A percentile compares a stretch with the other conserved stretches of the same genome.
Evolutionary conservation across 2,888 invertebrate genomes (phyloP).

Genomic region (Drosophila cognata): DNA sequence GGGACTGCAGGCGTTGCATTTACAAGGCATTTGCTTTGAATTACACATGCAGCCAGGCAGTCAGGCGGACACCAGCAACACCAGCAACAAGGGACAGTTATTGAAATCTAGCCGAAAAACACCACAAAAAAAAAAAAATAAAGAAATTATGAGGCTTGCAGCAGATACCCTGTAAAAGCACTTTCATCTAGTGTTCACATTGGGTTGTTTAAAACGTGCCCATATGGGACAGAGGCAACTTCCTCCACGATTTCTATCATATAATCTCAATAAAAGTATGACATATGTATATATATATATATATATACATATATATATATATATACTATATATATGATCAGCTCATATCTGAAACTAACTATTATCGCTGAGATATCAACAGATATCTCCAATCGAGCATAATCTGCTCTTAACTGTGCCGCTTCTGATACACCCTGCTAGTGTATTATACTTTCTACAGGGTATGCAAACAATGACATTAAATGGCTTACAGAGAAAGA

Average conservation of each 20-base stretch:
- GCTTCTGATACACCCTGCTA: background rate
- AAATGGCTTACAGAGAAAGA: background rate
- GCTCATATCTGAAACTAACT: background rate
- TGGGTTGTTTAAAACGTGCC: background rate
- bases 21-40: constrained; percentile 61
- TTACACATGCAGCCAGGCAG: constrained; percentile 36
- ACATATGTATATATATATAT: no score
- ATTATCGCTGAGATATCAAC: background rate
- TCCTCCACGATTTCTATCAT: no score
- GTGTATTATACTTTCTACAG: background rate
- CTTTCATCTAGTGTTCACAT: background rate
- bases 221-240: no score
- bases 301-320: no score
- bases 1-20: constrained; percentile 45
- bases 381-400: background rate
- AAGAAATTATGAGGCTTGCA: background rate
- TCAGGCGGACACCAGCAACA: constrained; percentile 9
- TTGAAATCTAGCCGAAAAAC: constrained; percentile 27
- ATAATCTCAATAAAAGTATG: no score
- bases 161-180: constrained; percentile 1
- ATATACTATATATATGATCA: background rate
- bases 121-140: background rate
- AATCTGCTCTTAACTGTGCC: background rate
- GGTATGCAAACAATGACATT: constrained; percentile 19
- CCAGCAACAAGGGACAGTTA: constrained; percentile 41